Base-by-base conservation (phyloP, 2,797 vertebrate species). In the Astyanax mexicanus region DNA sequence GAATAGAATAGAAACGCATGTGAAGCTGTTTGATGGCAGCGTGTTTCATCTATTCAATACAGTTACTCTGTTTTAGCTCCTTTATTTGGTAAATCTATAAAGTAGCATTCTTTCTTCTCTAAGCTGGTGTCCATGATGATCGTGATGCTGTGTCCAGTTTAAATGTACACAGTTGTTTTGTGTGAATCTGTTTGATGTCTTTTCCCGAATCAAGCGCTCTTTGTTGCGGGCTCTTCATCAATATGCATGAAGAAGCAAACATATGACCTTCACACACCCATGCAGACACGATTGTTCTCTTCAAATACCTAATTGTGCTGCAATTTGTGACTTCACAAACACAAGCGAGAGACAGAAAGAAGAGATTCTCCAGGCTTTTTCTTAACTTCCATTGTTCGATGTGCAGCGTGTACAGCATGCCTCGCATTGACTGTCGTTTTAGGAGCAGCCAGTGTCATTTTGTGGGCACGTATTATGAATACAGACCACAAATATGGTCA, bases 151-250 rank as follows among this genome's bases (percentile, higher is more conserved):
- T 67, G 17, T 51, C 17, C 9, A 67, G 17, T 47, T 37, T 12
- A 51, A 67, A 67, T 37, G 65, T 21, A 35, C 29, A 67, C 65
- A 49, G 45, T 67, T 19, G 29, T 67, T 67, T 25, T n/a, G n/a
- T 67, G 44, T 6, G 49, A 6, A 67, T n/a, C 45, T 67, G 44
- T 49, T 49, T 67, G 27, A 51, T 67, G 8, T 51, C n/a, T 35
- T 35, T n/a, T 32, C 15, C 45, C 12, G 45, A 37, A 32, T 35
- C 44, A 66, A 32, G 45, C 6, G 51, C 29, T 51, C 65, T 67
- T 67, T 67, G 44, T 51, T 51, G 32, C 27, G 19, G 45, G 35
- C 27, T 7, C 44, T 67, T 49, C 65, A 51, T 44, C 29, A 51
- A 67, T 35, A 51, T 37, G 25, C 44, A 67, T 51, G 65, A 49